phyloP scores from a whole-genome alignment of 2,797 vertebrate species.

The Pseudotriccus pelzelni region DNA sequence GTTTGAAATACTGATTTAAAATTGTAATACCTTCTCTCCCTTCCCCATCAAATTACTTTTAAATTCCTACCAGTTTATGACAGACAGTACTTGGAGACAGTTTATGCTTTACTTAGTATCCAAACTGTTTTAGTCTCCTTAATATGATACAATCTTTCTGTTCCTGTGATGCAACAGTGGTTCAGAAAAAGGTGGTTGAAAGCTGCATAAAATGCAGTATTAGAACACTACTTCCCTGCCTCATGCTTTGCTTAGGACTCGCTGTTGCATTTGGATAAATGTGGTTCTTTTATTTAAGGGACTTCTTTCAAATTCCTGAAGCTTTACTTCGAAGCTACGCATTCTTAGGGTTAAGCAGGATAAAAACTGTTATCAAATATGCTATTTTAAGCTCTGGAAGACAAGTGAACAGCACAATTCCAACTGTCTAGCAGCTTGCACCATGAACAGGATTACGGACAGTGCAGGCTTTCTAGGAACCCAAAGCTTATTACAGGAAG shows the following conservation, averaged over 20 bases:
- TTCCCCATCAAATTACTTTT: not conserved
- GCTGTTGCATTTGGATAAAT: not conserved
- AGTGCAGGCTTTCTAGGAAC: slow-evolving; percentile 34
- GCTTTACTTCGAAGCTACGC: not conserved
- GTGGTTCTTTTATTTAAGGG: not conserved
- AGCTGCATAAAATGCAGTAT: not conserved
- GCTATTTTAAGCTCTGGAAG: not conserved
- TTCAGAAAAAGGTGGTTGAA: not conserved
- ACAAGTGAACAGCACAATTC: not conserved
- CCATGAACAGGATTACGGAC: not conserved
- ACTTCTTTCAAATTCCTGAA: not conserved
- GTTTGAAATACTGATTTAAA: not conserved
- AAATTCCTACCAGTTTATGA: not conserved
- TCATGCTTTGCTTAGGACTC: not conserved
- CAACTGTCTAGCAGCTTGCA: not conserved
- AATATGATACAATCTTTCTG: not conserved
- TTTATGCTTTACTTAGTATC: not conserved
- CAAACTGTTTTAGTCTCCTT: too few species aligned
- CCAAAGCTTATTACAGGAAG: slow-evolving; percentile 8
- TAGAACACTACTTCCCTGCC: not conserved
- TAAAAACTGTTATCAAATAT: not conserved
- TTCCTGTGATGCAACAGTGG: not conserved
- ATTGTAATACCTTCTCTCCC: not conserved
- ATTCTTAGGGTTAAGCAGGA: not conserved
- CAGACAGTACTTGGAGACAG: not conserved